Percentiles rank a stretch among this genome's conserved stretches.
Evolutionary conservation across 1,140 invertebrate genomes (phyloP).

Genomic region (Drosophila hydei): DNA sequence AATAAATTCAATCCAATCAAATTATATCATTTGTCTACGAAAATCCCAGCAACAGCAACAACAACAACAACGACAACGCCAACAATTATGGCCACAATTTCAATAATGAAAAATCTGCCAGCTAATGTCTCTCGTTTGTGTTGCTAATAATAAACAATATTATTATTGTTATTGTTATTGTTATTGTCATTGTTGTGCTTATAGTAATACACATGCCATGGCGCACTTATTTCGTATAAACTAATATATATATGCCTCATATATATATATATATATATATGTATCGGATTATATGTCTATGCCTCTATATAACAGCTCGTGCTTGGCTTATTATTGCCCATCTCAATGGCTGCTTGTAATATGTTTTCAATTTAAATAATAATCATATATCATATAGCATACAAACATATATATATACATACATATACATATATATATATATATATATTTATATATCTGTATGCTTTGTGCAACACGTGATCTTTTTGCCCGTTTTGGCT

Average conservation of each 20-base stretch:
- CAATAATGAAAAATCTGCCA: constrained; percentile 55
- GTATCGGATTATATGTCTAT: not conserved
- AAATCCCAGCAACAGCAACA: constrained; percentile 39
- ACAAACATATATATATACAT: not conserved
- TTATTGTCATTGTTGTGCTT: constrained; percentile 49
- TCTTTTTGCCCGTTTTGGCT: constrained; percentile 5
- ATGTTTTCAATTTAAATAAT: constrained; percentile 51
- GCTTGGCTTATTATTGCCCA: constrained; percentile 32
- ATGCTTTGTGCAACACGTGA: constrained; percentile 27
- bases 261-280: not conserved
- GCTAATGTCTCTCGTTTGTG: constrained; percentile 13
- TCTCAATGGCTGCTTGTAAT: constrained; percentile 33
- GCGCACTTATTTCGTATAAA: constrained; percentile 24
- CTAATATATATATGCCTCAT: constrained; percentile 7
- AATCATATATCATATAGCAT: constrained; percentile 22
- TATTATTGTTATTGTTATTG: constrained; percentile 58
- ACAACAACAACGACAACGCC: too few species aligned
- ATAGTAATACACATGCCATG: constrained; percentile 31
- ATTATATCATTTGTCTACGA: constrained; percentile 48
- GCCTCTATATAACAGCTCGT: constrained; percentile 2
- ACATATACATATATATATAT: constrained; percentile 1
- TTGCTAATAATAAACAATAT: constrained; percentile 25
- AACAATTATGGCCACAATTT: constrained; percentile 73
- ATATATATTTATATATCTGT: too few species aligned
- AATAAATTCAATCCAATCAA: constrained; percentile 23